Conservation (phyloP, 2,113 vertebrate genomes). For the Colossoma macropomum region DNA sequence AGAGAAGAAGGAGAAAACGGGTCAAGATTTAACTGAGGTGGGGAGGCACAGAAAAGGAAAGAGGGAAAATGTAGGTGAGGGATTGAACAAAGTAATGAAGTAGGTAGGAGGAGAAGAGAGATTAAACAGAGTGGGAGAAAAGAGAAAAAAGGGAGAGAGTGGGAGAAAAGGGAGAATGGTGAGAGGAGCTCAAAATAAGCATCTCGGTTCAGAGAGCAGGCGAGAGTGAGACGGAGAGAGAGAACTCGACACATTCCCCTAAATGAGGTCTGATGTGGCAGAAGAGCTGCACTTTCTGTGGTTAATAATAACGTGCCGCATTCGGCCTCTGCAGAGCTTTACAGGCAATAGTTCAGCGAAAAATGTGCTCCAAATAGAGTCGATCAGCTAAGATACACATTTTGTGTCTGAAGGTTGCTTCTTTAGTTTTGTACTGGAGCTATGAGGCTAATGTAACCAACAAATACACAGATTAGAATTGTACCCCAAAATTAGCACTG, state of each 20-base stretch:
- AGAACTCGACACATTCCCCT: neutral
- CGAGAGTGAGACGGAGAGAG: neutral
- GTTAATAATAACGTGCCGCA: neutral
- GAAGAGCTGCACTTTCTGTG: neutral
- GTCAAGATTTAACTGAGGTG: conserved; percentile 22
- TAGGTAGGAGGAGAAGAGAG: neutral
- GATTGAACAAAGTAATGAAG: neutral
- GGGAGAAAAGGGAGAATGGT: neutral
- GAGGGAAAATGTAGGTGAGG: neutral
- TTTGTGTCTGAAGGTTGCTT: too few relatives aligned
- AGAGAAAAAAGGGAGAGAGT: neutral
- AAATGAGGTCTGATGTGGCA: conserved; percentile 1
- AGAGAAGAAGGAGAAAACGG: neutral
- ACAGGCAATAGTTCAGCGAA: neutral
- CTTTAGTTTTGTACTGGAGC: too few relatives aligned
- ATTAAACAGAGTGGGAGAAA: neutral
- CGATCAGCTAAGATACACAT: too few relatives aligned
- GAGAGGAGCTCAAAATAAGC: neutral
- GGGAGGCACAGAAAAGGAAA: neutral
- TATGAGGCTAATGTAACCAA: too few relatives aligned
- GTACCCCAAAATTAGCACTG: too few relatives aligned
- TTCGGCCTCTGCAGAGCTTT: neutral
- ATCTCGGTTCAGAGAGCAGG: neutral
- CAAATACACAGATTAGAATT: too few relatives aligned
- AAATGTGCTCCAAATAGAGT: too few relatives aligned